Evolutionary conservation across 2,113 vertebrate genomes (phyloP), one percentile per base, ranked within the genome.

Genomic region (Argyrosomus japonicus): DNA sequence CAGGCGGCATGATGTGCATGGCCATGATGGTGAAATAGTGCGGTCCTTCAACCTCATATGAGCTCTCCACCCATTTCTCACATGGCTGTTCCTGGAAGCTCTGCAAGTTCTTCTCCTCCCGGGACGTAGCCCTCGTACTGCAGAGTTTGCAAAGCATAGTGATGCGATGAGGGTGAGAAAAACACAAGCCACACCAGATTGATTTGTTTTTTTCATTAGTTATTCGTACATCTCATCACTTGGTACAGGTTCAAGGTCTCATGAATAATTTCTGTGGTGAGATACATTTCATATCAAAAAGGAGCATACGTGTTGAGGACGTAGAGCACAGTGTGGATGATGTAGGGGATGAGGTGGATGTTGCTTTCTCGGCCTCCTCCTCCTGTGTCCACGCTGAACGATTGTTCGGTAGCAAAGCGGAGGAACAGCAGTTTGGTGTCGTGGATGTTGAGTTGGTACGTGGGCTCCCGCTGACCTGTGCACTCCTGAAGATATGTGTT

Each of bases 401-500:
- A 99, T 25, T 99, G 98, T 87, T 99, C 98, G 81, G 97, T 99
- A 43, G 98, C 98, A 21, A 99, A 99, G 70, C 98, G 98, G 64
- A 99, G 95, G 89, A 99, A 99, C 0, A 99, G 96, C 90, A 99
- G 96, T 65, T 99, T 99, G 87, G 97, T 98, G 95, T 99, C 98
- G 0, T 99, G 98, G 87, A 99, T 96, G 91, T 99, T 99, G 71
- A 99, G 97, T 90, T 99, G 98, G 96, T 99, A 99, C 0, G 98
- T 99, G 89, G 98, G 98, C 72, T 99, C 98, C 88, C 98, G 89
- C 92, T 99, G 98, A 19, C 98, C 98, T 0, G 98, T 99, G 89
- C 98, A 99, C 47, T 99, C 98, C 93, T 99, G 98, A 77, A 99
- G 97, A 96, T 99, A 99, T 0, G 98, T 99, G 94, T 99, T 99